Percentiles rank a stretch among this genome's conserved stretches.
Evolutionary conservation across 2,113 vertebrate genomes (phyloP).

Genomic region (Anoplopoma fimbria): DNA sequence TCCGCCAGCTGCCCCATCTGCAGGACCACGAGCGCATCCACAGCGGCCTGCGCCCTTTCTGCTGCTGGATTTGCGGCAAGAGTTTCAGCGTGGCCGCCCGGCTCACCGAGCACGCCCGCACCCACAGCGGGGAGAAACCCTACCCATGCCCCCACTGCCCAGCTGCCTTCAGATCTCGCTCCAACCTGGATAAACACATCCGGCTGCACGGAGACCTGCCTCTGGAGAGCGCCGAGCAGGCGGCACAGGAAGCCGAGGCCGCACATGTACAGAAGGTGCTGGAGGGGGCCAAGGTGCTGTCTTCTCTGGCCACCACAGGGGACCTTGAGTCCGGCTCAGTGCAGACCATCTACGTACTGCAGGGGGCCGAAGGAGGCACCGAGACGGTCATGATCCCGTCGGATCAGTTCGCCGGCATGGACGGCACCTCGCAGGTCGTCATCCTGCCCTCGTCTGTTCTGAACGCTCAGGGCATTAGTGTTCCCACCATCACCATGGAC

Average conservation of each 20-base stretch:
- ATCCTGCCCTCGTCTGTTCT: slow-evolving; percentile 81
- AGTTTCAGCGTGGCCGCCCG: slow-evolving; percentile 85
- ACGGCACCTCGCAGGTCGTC: slow-evolving; percentile 80
- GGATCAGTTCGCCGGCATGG: slow-evolving; percentile 64
- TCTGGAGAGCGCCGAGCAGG: slow-evolving; percentile 45
- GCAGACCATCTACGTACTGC: slow-evolving; percentile 85
- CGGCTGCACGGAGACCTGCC: slow-evolving; percentile 75
- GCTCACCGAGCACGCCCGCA: slow-evolving; percentile 85
- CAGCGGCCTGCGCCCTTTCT: slow-evolving; percentile 83
- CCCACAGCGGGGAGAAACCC: slow-evolving; percentile 86
- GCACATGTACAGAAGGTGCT: slow-evolving; percentile 77
- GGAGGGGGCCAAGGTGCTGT: slow-evolving; percentile 76
- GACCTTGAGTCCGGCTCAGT: slow-evolving; percentile 67
- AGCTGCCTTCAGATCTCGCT: slow-evolving; percentile 84
- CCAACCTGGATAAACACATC: slow-evolving; percentile 86
- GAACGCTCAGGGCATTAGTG: slow-evolving; percentile 68
- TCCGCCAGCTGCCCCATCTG: slow-evolving; percentile 86
- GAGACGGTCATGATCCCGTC: slow-evolving; percentile 79
- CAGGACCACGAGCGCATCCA: slow-evolving; percentile 88
- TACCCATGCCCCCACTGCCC: slow-evolving; percentile 81
- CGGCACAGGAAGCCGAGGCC: slow-evolving; percentile 55
- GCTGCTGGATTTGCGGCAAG: slow-evolving; percentile 86
- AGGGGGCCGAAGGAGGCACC: slow-evolving; percentile 64
- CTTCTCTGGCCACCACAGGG: slow-evolving; percentile 48
- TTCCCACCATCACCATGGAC: slow-evolving; percentile 79